Conservation (phyloP, 1,140 invertebrate species). For the Plodia interpunctella region DNA sequence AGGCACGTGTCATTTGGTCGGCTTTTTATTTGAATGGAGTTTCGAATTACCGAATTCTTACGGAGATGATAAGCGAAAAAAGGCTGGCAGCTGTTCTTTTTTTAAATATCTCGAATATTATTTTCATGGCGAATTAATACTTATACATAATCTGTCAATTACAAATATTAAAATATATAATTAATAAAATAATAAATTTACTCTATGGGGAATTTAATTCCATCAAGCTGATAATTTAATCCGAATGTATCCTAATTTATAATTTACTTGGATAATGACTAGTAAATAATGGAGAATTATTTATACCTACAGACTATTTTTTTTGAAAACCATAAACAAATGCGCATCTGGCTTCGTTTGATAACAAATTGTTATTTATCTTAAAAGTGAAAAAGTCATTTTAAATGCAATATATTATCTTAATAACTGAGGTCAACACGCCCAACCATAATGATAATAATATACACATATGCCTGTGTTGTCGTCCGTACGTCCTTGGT, state of each 20-base stretch:
- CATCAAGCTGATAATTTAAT: no score
- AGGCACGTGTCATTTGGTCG: constrained; percentile 41
- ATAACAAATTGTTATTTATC: neutral
- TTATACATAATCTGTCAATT: no score
- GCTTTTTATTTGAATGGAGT: constrained; percentile 2
- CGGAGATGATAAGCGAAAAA: constrained; percentile 1
- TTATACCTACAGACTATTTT: no score
- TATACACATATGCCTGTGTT: neutral
- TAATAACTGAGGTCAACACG: neutral
- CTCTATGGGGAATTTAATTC: no score
- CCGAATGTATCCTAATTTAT: no score
- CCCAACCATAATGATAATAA: neutral
- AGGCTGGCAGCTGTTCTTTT: neutral
- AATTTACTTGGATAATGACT: no score
- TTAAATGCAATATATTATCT: neutral
- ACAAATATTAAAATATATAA: no score
- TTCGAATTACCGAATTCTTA: constrained; percentile 7
- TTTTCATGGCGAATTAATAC: no score
- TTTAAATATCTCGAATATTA: no score
- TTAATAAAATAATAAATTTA: no score
- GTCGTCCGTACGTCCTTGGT: neutral
- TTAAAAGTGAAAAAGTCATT: neutral
- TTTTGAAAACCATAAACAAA: neutral
- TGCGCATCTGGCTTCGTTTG: neutral
- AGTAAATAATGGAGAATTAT: no score